Evolutionary conservation across 2,113 vertebrate species (phyloP), one percentile per base, ranked within the genome.

Genomic region (Elephantulus edwardii): DNA sequence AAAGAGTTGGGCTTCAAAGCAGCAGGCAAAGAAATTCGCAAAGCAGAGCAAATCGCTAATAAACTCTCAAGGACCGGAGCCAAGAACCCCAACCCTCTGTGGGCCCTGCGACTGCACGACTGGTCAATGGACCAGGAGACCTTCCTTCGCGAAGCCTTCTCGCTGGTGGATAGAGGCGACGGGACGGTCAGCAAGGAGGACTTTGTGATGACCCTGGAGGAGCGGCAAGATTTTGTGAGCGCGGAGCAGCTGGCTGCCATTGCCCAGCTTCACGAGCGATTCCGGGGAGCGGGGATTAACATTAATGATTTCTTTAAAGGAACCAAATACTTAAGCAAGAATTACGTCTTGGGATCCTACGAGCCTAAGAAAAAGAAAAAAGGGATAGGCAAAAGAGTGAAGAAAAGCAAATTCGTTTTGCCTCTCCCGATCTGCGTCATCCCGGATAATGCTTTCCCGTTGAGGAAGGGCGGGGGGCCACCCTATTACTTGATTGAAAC

Each of bases 251-350:
- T 96, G 20, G 3, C 26, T 16, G 0, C 0, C 11, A 9, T 76
- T 1, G 87, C 98, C 40, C 92, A 95, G 13, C 95, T 94, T 28
- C 98, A 98, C 0, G 98, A 98, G 85, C 97, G 89, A 62, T 46
- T 71, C 28, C 93, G 93, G 11, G 48, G 94, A 1, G 98, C 97
- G 0, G 93, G 89, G 4, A 70, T 99, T 78, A 97, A 95, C 76
- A 76, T 97, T 3, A 97, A 95, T 0, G 98, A 99, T 0, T 99
- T 99, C 94, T 97, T 99, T 74, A 99, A 97, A 96, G 99, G 99
- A 30, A 97, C 96, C n/a, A 98, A 76, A 85, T 99, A 98, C 91
- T 85, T 99, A 86, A 96, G 96, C 85, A 99, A 98, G 91, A 8
- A 83, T 0, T 98, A 95, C 11, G 97, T 99, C 30, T 93, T 98